phyloP scores from a whole-genome alignment of 2,113 vertebrate genomes.

The Campylomormyrus numenius region DNA sequence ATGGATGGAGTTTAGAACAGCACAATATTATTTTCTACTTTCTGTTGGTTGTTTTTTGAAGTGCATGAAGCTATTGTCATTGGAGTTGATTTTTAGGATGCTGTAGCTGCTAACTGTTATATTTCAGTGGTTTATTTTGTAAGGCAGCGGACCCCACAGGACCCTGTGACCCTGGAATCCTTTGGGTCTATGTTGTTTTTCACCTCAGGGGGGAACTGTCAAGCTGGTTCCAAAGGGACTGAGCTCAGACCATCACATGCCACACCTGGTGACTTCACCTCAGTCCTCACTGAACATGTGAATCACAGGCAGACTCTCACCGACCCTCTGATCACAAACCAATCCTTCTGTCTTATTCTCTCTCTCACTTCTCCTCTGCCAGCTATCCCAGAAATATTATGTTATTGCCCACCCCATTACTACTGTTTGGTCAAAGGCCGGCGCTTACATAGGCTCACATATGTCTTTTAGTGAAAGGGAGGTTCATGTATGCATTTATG shows the following conservation, averaged over 20 bases:
- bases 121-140: background rate
- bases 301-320: background rate
- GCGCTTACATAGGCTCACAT: background rate
- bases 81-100: background rate
- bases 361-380: background rate
- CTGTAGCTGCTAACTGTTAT: background rate
- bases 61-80: background rate
- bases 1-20: background rate
- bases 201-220: background rate
- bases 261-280: background rate
- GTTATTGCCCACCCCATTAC: background rate
- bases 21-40: background rate
- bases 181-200: background rate
- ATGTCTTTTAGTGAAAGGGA: background rate
- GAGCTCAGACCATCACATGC: background rate
- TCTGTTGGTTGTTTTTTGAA: background rate
- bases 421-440: background rate
- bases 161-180: background rate
- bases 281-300: background rate
- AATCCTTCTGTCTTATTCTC: background rate
- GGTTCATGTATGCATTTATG: background rate
- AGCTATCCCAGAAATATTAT: background rate
- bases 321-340: background rate
- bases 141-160: background rate
- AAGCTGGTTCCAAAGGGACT: background rate